Conservation (phyloP, 2,797 vertebrate genomes). For the Eulemur coronatus region DNA sequence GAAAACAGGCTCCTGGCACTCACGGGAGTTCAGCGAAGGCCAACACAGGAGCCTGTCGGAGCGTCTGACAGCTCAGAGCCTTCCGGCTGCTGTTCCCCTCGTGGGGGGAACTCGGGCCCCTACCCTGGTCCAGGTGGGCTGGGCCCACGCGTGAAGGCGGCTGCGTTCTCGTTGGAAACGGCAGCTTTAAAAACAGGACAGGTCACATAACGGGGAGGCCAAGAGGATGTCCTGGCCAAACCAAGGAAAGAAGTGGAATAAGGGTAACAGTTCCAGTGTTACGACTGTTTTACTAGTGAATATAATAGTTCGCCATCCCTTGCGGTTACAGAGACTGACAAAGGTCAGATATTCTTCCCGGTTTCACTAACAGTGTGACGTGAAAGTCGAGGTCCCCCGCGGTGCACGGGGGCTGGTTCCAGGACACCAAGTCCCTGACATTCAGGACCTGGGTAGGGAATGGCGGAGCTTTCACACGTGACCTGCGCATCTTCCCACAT, state of each 20-base stretch:
- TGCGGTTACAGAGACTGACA: neutral
- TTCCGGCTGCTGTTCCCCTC: neutral
- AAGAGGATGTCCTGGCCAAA: neutral
- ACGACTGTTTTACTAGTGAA: neutral
- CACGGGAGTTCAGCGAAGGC: no score
- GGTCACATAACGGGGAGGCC: neutral
- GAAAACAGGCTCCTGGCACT: neutral
- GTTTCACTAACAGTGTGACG: accelerated
- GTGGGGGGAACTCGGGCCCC: no score
- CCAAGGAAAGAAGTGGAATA: neutral
- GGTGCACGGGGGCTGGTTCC: neutral
- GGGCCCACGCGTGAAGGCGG: neutral
- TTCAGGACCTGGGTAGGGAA: neutral
- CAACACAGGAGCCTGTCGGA: neutral
- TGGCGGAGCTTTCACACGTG: accelerated
- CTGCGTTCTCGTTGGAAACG: neutral
- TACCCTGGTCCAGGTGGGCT: neutral
- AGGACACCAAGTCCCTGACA: neutral
- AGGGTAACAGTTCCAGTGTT: accelerated
- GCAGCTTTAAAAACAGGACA: neutral
- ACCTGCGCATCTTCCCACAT: accelerated
- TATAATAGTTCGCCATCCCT: accelerated
- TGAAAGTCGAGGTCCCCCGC: neutral
- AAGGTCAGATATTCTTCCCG: neutral
- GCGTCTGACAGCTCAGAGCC: neutral